Base-by-base conservation (phyloP, 1,140 invertebrate species). In the Streblospio benedicti region DNA sequence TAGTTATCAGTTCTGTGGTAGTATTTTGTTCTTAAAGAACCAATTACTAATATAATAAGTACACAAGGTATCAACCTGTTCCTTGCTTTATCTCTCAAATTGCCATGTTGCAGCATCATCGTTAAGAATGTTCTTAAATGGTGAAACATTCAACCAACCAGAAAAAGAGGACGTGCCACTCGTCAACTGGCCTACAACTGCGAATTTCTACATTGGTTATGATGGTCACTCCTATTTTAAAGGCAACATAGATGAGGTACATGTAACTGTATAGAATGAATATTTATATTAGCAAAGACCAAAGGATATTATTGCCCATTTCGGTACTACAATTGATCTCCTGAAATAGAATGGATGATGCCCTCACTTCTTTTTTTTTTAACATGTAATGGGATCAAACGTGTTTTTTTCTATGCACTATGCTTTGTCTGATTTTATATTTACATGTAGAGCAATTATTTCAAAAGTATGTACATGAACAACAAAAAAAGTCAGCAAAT, bases 231-330 rank as follows among this genome's bases (percentile, higher is more conserved):
- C 38, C 28, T 56, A 41, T n/a, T 56, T 56, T 30, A 43, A 28
- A 18, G 53, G 53, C 9, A 23, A 25, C 23, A 43, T 56, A 20
- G 53, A 56, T 18, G 53, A 56, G 53, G 53, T 56, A 56, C 23
- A n/a, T n/a, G n/a, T n/a, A n/a, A n/a, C n/a, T n/a, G n/a, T n/a
- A n/a, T n/a, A n/a, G n/a, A n/a, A n/a, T n/a, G n/a, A n/a, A n/a
- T n/a, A n/a, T n/a, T n/a, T n/a, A n/a, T n/a, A n/a, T n/a, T n/a
- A n/a, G n/a, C n/a, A n/a, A n/a, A n/a, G n/a, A n/a, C n/a, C n/a
- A n/a, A n/a, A n/a, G n/a, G n/a, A n/a, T n/a, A n/a, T n/a, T n/a
- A n/a, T n/a, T n/a, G n/a, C n/a, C n/a, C n/a, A n/a, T n/a, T n/a
- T n/a, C n/a, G n/a, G n/a, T n/a, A n/a, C n/a, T n/a, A n/a, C n/a